phyloP scores from a whole-genome alignment of 2,797 vertebrate species.

The Peromyscus aztecus region DNA sequence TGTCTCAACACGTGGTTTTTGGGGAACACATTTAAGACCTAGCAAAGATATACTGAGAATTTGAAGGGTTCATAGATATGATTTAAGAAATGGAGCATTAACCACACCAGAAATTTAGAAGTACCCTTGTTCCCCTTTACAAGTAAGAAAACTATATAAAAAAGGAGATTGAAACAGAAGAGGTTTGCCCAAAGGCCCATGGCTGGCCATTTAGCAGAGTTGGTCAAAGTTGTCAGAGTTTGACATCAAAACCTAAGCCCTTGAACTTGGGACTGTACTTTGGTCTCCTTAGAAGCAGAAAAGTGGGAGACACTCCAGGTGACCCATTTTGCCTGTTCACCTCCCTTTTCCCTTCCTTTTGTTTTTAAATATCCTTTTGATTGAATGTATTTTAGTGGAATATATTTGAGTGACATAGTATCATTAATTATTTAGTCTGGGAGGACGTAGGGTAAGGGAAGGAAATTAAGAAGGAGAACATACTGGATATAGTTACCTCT shows the following conservation, averaged over 20 bases:
- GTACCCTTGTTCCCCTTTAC: background rate
- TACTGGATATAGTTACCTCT: slow-evolving; percentile 61
- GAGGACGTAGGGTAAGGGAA: slow-evolving; percentile 62
- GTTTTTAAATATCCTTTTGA: background rate
- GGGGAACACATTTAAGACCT: background rate
- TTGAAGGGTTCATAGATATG: background rate
- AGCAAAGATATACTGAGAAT: background rate
- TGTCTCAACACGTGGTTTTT: background rate
- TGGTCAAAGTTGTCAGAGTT: slow-evolving; percentile 30
- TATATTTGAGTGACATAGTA: slow-evolving; percentile 47
- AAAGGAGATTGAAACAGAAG: slow-evolving; percentile 36
- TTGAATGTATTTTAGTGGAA: slow-evolving; percentile 23
- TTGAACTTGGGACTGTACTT: background rate
- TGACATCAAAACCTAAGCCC: slow-evolving; percentile 17
- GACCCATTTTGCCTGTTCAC: background rate
- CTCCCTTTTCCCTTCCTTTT: rapidly evolving
- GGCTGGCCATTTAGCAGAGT: background rate
- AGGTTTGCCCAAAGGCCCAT: background rate
- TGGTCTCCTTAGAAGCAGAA: slow-evolving; percentile 26
- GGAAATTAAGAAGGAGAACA: slow-evolving; percentile 76
- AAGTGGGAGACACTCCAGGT: background rate
- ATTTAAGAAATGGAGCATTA: background rate
- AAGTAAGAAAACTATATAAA: slow-evolving; percentile 25
- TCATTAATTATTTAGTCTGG: slow-evolving; percentile 60
- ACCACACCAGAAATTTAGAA: background rate